Conservation (phyloP, 2,113 vertebrate genomes). For the Sander lucioperca region DNA sequence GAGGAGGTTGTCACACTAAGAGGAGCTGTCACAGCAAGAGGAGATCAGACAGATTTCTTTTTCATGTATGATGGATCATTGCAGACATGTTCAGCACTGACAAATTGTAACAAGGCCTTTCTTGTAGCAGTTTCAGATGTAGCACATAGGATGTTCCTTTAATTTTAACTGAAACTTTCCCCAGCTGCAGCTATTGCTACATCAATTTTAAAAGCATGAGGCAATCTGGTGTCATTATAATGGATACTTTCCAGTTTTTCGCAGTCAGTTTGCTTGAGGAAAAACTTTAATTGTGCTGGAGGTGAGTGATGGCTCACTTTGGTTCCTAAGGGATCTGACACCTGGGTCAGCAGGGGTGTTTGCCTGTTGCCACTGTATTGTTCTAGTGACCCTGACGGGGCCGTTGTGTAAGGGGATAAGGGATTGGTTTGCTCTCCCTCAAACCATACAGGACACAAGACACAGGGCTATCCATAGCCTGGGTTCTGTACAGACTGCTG, state of each 20-base stretch:
- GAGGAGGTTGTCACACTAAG: slow-evolving; percentile 51
- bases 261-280: slow-evolving; percentile 6
- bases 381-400: slow-evolving; percentile 76
- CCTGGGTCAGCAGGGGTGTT: slow-evolving; percentile 76
- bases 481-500: slow-evolving; percentile 64
- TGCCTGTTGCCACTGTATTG: slow-evolving; percentile 76
- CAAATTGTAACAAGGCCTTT: slow-evolving; percentile 9
- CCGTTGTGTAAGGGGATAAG: slow-evolving; percentile 81
- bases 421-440: slow-evolving; percentile 79
- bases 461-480: slow-evolving; percentile 74
- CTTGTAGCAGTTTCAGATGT: slow-evolving; percentile 10
- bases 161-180: slow-evolving; percentile 2
- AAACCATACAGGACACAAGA: slow-evolving; percentile 70
- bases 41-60: slow-evolving; percentile 48
- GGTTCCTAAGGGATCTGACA: slow-evolving; percentile 78
- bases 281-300: not conserved
- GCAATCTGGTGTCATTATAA: slow-evolving; percentile 19
- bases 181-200: not conserved
- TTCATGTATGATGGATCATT: slow-evolving; percentile 40
- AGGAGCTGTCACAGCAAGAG: slow-evolving; percentile 48
- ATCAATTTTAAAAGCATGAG: not conserved
- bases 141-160: slow-evolving; percentile 6
- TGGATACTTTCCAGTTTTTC: slow-evolving; percentile 41
- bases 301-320: slow-evolving; percentile 45
- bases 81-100: slow-evolving; percentile 14